Conservation (phyloP, 2,113 vertebrate species). For the Rhinichthys klamathensis region DNA sequence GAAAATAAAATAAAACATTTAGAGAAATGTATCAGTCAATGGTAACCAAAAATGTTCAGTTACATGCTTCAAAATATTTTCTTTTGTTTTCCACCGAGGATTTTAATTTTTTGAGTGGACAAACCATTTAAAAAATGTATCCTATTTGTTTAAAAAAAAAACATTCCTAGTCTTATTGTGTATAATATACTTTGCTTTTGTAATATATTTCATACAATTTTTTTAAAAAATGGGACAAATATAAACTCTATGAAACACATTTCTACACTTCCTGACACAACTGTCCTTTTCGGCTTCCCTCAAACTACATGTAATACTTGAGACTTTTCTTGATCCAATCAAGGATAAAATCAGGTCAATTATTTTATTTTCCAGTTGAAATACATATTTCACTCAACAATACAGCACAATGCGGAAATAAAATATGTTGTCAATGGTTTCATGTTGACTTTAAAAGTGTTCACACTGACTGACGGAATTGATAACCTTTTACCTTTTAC, state of each 20-base stretch:
- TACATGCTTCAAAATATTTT: background rate
- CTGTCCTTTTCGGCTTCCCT: background rate
- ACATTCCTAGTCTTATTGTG: background rate
- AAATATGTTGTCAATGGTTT: background rate
- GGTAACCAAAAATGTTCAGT: background rate
- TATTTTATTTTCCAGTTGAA: background rate
- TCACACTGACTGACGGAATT: background rate
- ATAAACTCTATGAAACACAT: background rate
- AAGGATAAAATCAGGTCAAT: background rate
- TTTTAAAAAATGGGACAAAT: background rate
- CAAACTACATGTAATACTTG: background rate
- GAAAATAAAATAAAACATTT: background rate
- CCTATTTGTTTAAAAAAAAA: too few species aligned
- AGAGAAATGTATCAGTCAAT: background rate
- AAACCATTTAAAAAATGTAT: background rate
- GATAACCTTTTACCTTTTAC: constrained; percentile 22
- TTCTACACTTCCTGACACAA: background rate
- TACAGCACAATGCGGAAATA: background rate
- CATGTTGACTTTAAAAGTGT: constrained; percentile 8
- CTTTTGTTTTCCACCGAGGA: background rate
- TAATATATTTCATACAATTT: background rate
- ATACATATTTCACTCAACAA: background rate
- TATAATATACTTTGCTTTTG: background rate
- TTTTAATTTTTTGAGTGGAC: background rate
- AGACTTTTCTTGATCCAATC: background rate